These are phyloP conservation scores for Platorchestia sp. DNA, from an alignment of 1,140 invertebrate genomes.

Conservation along the genomic window DNA sequence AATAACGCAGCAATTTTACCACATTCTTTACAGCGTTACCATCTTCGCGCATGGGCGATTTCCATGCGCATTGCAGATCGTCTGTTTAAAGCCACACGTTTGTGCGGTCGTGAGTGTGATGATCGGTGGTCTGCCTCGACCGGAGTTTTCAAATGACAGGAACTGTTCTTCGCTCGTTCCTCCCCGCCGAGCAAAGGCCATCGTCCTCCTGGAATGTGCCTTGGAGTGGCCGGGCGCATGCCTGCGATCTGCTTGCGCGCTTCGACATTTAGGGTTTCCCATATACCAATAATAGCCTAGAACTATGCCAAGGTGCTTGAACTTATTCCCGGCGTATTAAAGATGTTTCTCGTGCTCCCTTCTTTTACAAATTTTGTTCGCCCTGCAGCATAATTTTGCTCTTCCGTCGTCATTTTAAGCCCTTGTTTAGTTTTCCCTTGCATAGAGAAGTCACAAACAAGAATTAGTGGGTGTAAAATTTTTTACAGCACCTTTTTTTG, in stretches of 20 bases:
- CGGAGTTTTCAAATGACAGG: not conserved
- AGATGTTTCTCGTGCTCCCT: not conserved
- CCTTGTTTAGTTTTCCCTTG: no score
- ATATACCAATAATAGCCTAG: not conserved
- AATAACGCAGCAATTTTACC: not conserved
- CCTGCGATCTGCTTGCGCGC: not conserved
- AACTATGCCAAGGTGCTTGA: not conserved
- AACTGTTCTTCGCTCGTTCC: not conserved
- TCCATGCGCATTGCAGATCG: not conserved
- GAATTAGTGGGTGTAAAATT: no score
- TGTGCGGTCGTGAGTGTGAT: not conserved
- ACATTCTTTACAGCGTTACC: not conserved
- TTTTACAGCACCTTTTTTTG: no score
- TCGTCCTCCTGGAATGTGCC: conserved; percentile 30
- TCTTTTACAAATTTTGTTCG: no score
- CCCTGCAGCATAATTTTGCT: no score
- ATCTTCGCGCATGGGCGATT: not conserved
- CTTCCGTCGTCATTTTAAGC: no score
- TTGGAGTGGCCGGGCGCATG: not conserved
- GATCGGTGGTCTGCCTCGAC: not conserved
- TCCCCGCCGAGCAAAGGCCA: not conserved
- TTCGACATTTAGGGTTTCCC: not conserved
- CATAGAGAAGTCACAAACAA: no score
- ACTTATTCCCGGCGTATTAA: not conserved
- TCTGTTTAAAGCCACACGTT: not conserved